Base-by-base conservation (phyloP, 2,888 invertebrate species). In the Xiphydria camelus region DNA sequence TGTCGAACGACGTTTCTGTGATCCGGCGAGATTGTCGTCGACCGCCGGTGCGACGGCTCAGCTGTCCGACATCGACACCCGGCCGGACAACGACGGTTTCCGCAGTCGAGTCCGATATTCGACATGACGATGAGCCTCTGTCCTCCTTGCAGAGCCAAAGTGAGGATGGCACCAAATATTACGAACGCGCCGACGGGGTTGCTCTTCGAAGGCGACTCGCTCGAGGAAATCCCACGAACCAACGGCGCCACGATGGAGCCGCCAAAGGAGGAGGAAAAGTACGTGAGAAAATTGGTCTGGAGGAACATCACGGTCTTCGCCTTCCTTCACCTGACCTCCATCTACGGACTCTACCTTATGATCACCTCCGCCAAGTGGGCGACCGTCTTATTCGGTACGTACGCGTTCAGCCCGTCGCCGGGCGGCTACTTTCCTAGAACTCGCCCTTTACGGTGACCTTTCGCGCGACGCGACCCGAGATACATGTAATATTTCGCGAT, bases 241-340 rank as follows among this genome's bases (percentile, higher is more conserved):
- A 47, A 22, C 15, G 0, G 29, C n/a, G 9, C 37, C 10, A 15
- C 22, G 34, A 12, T 38, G 21, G 17, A 40, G 29, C 31, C 23
- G 3, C 21, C 49, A 12, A 46, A 53, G 44, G 42, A 45, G 12
- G 46, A 49, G 34, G 14, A 32, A 17, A 14, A 60, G 10, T 72
- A 70, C 48, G 55, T 53, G 41, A 51, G 62, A 33, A 49, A 68
- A 33, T 76, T 88, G 34, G 92, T 93, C 4, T 93, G 92, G 92
- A 82, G 88, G 56, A 93, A 92, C 69, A 88, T 93, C 36, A 75
- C 86, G n/a, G 79, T 88, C 1, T 91, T 93, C 67, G 77, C 79
- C 5, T 88, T 87, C 66, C 81, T 93, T 49, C 92, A 93, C 70
- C 25, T 84, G 36, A 86, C 86, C 2, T 88, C 89, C 1, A 41